Evolutionary conservation across 1,140 invertebrate genomes (phyloP).

Genomic region (Leucophenga varia): DNA sequence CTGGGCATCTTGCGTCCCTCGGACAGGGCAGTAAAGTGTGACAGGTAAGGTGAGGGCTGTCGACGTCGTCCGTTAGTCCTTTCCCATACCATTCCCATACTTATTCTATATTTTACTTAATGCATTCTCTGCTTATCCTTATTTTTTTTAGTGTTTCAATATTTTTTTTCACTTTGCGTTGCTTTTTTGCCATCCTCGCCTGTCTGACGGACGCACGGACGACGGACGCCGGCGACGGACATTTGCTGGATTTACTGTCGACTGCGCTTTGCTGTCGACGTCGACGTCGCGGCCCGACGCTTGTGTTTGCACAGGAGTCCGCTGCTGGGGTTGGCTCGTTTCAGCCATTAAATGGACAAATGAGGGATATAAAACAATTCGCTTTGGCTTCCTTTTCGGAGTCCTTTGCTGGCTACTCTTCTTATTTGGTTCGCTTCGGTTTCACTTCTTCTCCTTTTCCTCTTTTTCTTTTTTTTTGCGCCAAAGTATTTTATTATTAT

Average conservation of each 20-base stretch:
- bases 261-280: constrained; percentile 16
- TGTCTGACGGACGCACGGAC: no score
- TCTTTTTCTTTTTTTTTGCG: not conserved
- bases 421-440: no score
- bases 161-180: constrained; percentile 52
- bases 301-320: no score
- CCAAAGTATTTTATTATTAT: constrained; percentile 20
- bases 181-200: no score
- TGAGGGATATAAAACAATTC: constrained; percentile 56
- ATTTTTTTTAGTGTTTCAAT: constrained; percentile 54
- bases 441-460: constrained; percentile 7
- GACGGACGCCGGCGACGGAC: no score
- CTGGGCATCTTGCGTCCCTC: no score
- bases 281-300: constrained; percentile 31
- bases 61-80: not conserved
- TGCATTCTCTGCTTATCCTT: constrained; percentile 52
- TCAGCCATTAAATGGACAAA: constrained; percentile 55
- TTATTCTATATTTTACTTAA: constrained; percentile 53
- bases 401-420: constrained; percentile 12
- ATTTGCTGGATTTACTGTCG: no score
- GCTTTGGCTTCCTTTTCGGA: constrained; percentile 48
- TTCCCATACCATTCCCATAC: constrained; percentile 19
- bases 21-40: no score
- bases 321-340: no score
- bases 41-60: no score